Base-by-base conservation (phyloP, 1,140 invertebrate species). In the Drosophila virilis region DNA sequence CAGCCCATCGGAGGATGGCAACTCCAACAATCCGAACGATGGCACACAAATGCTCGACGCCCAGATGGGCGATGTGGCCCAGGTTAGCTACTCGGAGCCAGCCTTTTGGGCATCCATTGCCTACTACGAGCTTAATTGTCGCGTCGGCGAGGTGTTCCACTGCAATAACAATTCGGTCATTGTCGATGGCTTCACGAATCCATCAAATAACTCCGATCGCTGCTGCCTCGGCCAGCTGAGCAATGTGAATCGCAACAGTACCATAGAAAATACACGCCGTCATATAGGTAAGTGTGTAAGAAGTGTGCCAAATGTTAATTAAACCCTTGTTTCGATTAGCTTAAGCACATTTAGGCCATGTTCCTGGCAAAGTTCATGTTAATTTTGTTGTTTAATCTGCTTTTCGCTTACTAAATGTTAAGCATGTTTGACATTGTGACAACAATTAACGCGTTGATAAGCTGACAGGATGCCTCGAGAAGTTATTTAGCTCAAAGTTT, bases 191-290 rank as follows among this genome's bases (percentile, higher is more conserved):
- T 99, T 99, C 90, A 99, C 98, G 61, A 98, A 99, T 93, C 98
- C 98, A 0, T 97, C 96, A 62, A 98, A 98, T 91, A 98, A 98
- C 92, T 96, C 97, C 10, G 97, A 96, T 90, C 93, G 98, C 43
- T 99, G 99, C 92, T 99, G 98, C 90, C 94, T 99, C 6, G 98
- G 98, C 0, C 97, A 99, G 74, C 93, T 99, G 62, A 98, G 98
- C 46, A 99, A 99, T 93, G 98, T 99, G 28, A 99, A 99, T 93
- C 94, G 98, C 70, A 99, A 99, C 93, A 98, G 97, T n/a, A 99
- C 98, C 2, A 99, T 99, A 79, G 98, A 99, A 93, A 99, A 99
- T 91, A 99, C 98, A 6, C 94, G 98, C 76, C 94, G 98, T 88
- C 98, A 99, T 92, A 99, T 99, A 93, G 98, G 98, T 28, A 98